Percentiles rank a stretch among this genome's conserved stretches.
phyloP scores from a whole-genome alignment of 2,888 invertebrate genomes.

The Litoditis marina region DNA sequence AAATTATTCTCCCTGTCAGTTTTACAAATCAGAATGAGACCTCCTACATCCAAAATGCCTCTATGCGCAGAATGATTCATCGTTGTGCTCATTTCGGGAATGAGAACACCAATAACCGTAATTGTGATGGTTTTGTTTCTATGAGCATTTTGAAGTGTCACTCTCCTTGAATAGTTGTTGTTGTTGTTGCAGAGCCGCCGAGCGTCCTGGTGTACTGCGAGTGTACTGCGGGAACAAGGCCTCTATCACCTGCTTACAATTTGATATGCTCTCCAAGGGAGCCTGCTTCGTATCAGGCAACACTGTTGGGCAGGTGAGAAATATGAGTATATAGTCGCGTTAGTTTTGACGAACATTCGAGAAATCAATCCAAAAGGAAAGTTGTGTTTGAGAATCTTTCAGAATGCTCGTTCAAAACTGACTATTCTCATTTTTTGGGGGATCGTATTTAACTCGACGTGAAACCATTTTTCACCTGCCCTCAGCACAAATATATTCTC shows the following conservation, averaged over 20 bases:
- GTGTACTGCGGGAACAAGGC: constrained; percentile 26
- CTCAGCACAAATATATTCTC: background rate
- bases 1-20: constrained; percentile 29
- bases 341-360: no score
- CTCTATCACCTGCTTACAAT: constrained; percentile 12
- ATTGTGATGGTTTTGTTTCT: background rate
- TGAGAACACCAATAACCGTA: background rate
- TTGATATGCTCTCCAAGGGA: constrained; percentile 25
- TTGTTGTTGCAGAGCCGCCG: background rate
- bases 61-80: background rate
- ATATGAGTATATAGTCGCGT: no score
- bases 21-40: no score
- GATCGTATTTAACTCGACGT: no score
- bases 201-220: constrained; percentile 9
- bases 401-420: no score
- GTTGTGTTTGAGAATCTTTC: no score
- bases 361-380: no score
- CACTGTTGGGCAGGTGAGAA: constrained; percentile 18
- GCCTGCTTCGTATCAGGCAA: constrained; percentile 29
- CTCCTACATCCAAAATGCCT: background rate
- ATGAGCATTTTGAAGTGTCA: background rate
- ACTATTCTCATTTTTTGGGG: no score
- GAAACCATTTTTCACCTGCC: background rate
- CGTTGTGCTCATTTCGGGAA: background rate
- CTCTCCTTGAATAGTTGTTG: background rate